A percentile compares a stretch with the other conserved stretches of the same genome.
Conservation (phyloP, 2,113 vertebrate species). For the Shinisaurus crocodilurus region DNA sequence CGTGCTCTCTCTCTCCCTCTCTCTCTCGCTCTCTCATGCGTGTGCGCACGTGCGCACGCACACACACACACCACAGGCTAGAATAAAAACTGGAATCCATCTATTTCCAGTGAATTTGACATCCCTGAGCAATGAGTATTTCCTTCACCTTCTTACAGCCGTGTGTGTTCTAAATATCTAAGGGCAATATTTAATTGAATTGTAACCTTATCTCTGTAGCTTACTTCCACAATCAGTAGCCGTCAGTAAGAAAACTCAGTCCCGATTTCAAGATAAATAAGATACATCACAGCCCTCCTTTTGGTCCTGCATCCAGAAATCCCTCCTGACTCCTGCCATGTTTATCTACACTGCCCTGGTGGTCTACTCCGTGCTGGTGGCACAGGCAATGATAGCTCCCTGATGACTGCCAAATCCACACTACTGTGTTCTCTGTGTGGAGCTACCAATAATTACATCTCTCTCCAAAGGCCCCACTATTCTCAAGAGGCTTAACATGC, state of each 20-base stretch:
- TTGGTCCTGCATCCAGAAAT: conserved; percentile 19
- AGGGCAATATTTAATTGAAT: conserved; percentile 36
- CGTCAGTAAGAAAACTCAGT: conserved; percentile 30
- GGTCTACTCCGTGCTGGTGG: conserved; percentile 57
- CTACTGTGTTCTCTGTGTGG: conserved; percentile 21
- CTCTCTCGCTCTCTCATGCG: too few species aligned
- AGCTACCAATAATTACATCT: conserved; percentile 42
- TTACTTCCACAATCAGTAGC: conserved; percentile 27
- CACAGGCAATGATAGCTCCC: conserved; percentile 44
- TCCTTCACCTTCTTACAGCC: conserved; percentile 32
- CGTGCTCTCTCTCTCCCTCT: too few species aligned
- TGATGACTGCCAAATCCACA: conserved; percentile 53
- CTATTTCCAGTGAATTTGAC: conserved; percentile 20
- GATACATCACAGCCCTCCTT: conserved; percentile 20
- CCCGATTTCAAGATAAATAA: conserved; percentile 35
- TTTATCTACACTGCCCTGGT: conserved; percentile 65
- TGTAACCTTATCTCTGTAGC: conserved; percentile 36
- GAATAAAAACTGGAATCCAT: neutral
- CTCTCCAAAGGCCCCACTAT: conserved; percentile 9
- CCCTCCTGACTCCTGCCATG: conserved; percentile 43
- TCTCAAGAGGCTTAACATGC: conserved; percentile 25
- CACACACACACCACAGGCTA: neutral
- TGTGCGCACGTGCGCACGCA: neutral
- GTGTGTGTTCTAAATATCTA: conserved; percentile 13
- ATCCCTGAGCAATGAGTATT: neutral